phyloP scores from a whole-genome alignment of 2,888 invertebrate genomes.

The Caenorhabditis macrosperma region DNA sequence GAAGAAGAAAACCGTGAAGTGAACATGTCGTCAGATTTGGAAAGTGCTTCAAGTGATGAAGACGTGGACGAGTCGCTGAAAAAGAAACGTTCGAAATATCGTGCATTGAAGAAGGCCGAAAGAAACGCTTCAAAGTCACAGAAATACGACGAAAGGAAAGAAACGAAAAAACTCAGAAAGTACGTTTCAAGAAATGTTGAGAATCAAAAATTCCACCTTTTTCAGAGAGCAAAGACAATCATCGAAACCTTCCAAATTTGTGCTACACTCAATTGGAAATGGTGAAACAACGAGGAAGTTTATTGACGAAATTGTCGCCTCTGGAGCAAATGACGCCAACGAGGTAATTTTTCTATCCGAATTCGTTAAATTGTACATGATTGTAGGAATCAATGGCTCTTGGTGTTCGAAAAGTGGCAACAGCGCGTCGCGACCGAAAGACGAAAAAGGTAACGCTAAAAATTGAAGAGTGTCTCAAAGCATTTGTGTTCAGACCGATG shows the following conservation, averaged over 20 bases:
- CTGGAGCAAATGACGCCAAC: not conserved
- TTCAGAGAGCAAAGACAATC: constrained; percentile 54
- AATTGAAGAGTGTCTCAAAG: not conserved
- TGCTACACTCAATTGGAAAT: constrained; percentile 60
- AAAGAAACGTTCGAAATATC: constrained; percentile 42
- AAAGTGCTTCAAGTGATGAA: constrained; percentile 49
- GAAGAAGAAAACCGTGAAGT: constrained; percentile 40
- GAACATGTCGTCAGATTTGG: constrained; percentile 52
- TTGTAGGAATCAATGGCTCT: constrained; percentile 56
- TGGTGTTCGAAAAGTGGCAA: constrained; percentile 39
- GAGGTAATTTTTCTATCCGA: too few species aligned
- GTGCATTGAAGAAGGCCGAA: constrained; percentile 39
- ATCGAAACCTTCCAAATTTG: constrained; percentile 64
- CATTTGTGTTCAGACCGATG: constrained; percentile 16
- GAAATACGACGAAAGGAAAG: constrained; percentile 54
- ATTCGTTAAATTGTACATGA: too few species aligned
- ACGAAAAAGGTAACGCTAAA: constrained; percentile 12
- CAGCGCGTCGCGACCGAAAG: constrained; percentile 13
- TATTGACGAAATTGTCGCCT: constrained; percentile 58
- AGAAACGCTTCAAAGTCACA: constrained; percentile 41
- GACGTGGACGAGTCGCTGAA: constrained; percentile 47
- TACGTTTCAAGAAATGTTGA: constrained; percentile 17
- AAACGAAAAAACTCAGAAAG: constrained; percentile 58
- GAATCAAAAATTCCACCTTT: not conserved
- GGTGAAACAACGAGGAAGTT: constrained; percentile 68